Base-by-base conservation (phyloP, 2,113 vertebrate genomes). In the Puntigrus tetrazona region DNA sequence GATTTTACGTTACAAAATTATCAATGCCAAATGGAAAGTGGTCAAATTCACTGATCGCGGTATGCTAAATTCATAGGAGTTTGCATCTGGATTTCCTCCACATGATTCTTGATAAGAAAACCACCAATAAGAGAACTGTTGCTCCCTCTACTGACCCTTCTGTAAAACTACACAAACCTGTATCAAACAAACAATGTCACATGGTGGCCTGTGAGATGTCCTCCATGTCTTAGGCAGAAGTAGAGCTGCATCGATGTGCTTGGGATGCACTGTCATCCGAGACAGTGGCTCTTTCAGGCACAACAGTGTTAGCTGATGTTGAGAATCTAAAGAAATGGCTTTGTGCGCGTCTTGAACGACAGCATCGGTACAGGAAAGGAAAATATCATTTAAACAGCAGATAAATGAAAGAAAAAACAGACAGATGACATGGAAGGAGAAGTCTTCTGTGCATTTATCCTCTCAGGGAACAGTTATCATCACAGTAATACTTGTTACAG, bases 391-490 rank as follows among this genome's bases (percentile, higher is more conserved):
- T 67, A 14, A 79, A 83, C 55, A 78, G 67, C n/a, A 78, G 22
- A 67, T 36, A 78, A 73, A 36, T 10, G 36, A 73, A 86, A 34
- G 41, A 78, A 78, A 78, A 36, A 75, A n/a, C n/a, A 75, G 16
- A 50, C 10, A 73, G 52, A 83, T 76, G 84, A 86, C 14, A 36
- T 61, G 57, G 76, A 78, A 57, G 67, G 47, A 87, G 57, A 69
- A 38, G 59, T 67, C 75, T 79, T 72, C 45, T 55, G 81, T 47
- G 79, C 43, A 50, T 78, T 59, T 43, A 69, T 82, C 81, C 78
- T 52, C 78, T 81, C n/a, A 38, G 61, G 82, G 69, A 84, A 84
- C 82, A 38, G 86, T 72, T 5, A 25, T 91, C 80, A 72, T 86
- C 57, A 52, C 57, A 4, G 52, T 59, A 78, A 84, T 45, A 82